A percentile compares a stretch with the other conserved stretches of the same genome.
phyloP scores from a whole-genome alignment of 2,888 invertebrate genomes.

The Phalera bucephala region DNA sequence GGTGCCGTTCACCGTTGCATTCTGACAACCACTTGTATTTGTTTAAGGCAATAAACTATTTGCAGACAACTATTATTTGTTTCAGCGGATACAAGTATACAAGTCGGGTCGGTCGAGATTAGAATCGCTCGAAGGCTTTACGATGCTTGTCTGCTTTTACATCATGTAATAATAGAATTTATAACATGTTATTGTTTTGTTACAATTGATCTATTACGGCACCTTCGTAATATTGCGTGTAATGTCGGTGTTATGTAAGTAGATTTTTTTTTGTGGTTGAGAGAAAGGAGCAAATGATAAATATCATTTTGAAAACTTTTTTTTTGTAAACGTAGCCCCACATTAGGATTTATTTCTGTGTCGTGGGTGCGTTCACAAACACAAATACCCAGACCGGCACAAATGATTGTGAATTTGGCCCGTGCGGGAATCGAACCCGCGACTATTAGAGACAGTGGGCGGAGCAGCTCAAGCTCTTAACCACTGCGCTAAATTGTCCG shows the following conservation, averaged over 20 bases:
- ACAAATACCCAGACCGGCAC: too few species aligned
- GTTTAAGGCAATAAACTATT: constrained; percentile 42
- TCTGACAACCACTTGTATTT: constrained; percentile 30
- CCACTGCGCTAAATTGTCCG: too few species aligned
- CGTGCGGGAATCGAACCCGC: too few species aligned
- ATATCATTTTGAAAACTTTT: too few species aligned
- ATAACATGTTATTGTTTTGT: neutral
- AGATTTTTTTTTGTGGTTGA: too few species aligned
- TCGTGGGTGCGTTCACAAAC: too few species aligned
- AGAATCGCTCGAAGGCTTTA: constrained; percentile 3
- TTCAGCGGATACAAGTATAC: constrained; percentile 6
- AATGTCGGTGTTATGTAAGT: neutral
- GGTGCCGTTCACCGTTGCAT: constrained; percentile 61
- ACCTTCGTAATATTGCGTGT: neutral
- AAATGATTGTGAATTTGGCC: too few species aligned
- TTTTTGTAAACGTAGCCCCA: too few species aligned
- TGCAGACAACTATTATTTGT: constrained; percentile 29
- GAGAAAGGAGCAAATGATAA: too few species aligned
- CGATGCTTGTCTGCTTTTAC: neutral
- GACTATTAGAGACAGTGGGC: too few species aligned
- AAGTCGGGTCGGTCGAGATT: constrained; percentile 8
- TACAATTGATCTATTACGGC: neutral
- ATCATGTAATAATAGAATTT: neutral
- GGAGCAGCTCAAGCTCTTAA: too few species aligned
- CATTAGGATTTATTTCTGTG: too few species aligned